Conservation (phyloP, 2,797 vertebrate species). For the Enteromius unitaeniatus region DNA sequence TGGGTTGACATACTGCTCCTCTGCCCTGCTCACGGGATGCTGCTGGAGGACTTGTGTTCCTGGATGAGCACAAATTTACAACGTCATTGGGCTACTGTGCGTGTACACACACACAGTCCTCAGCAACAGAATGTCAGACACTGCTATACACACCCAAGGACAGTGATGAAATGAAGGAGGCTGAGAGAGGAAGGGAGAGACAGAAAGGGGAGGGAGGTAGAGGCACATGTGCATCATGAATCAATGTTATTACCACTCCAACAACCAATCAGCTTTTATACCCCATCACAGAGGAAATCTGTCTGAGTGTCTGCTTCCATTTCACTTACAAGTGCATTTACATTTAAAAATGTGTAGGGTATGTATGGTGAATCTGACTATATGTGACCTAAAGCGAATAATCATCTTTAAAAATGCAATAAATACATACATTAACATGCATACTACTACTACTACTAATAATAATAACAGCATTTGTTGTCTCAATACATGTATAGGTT, state of each 20-base stretch:
- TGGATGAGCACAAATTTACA: slow-evolving; percentile 36
- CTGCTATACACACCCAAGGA: slow-evolving; percentile 56
- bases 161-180: slow-evolving; percentile 52
- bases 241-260: slow-evolving; percentile 49
- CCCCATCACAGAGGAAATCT: slow-evolving; percentile 10
- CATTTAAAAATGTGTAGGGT: background rate
- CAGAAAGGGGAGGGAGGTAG: slow-evolving; percentile 21
- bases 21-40: slow-evolving; percentile 23
- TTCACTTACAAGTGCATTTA: slow-evolving; percentile 3
- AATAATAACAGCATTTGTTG: background rate
- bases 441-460: too few species aligned
- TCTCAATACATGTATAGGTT: background rate
- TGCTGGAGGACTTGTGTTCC: slow-evolving; percentile 47
- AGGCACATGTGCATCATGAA: slow-evolving; percentile 47
- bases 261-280: slow-evolving; percentile 43
- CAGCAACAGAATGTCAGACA: slow-evolving; percentile 43
- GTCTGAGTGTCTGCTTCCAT: background rate
- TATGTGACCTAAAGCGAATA: background rate
- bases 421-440: background rate
- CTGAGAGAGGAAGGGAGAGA: slow-evolving; percentile 26
- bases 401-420: slow-evolving; percentile 14
- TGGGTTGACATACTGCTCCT: slow-evolving; percentile 33
- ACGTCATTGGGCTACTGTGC: slow-evolving; percentile 29
- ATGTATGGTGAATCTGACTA: background rate
- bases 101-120: slow-evolving; percentile 10